phyloP scores from a whole-genome alignment of 2,888 invertebrate species.

The Elegia similella region DNA sequence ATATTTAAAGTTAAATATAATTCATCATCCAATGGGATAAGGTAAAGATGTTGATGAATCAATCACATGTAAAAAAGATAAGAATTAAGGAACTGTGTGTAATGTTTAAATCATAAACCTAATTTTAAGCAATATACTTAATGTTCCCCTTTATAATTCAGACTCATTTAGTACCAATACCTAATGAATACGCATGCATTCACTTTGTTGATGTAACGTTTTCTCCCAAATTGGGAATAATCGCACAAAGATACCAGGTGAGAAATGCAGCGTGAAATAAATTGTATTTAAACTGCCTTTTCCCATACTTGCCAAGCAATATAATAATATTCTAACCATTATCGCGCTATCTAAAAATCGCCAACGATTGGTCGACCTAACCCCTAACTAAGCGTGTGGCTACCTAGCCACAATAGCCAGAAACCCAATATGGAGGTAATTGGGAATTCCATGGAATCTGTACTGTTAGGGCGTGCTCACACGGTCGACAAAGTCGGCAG shows the following conservation, averaged over 20 bases:
- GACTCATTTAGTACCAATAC: too few species aligned
- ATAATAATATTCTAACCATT: constrained; percentile 4
- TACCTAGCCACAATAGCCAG: constrained; percentile 45
- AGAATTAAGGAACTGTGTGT: too few species aligned
- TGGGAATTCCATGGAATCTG: constrained; percentile 36
- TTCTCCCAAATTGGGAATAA: background rate
- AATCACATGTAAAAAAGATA: too few species aligned
- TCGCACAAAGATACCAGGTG: background rate
- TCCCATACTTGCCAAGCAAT: background rate
- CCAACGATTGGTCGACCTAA: constrained; percentile 21
- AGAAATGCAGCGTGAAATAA: background rate
- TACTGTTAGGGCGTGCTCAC: constrained; percentile 15
- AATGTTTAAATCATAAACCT: too few species aligned
- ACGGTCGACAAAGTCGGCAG: constrained; percentile 12
- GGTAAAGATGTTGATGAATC: too few species aligned
- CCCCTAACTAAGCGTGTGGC: constrained; percentile 31
- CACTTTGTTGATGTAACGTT: background rate
- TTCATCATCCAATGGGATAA: too few species aligned
- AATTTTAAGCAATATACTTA: too few species aligned
- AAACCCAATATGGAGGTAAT: constrained; percentile 66
- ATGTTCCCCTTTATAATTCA: too few species aligned
- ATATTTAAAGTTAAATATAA: too few species aligned
- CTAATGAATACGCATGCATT: too few species aligned
- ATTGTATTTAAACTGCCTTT: background rate
- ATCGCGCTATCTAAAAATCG: constrained; percentile 14